Evolutionary conservation across 2,888 invertebrate species (phyloP), one percentile per base, ranked within the genome.

Genomic region (Neocrepidodera transversa): DNA sequence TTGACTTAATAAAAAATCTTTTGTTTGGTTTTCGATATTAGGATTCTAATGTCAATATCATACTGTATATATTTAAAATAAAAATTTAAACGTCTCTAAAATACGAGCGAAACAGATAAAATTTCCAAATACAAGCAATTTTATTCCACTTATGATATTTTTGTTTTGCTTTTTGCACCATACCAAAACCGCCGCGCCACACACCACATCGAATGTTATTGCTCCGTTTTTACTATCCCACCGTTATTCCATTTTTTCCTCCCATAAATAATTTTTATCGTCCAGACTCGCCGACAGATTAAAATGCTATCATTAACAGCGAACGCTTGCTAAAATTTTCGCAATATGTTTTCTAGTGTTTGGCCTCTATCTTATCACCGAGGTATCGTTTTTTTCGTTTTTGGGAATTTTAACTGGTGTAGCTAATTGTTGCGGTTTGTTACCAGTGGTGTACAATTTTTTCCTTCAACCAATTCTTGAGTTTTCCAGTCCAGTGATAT

Each of bases 251-350:
- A n/a, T 45, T 43, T 45, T 45, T 45, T 45, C 14, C 26, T 13
- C 13, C 40, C 51, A 60, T 66, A 66, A 64, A 66, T 66, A 59
- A 63, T 62, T 64, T 66, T 66, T 66, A 66, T 63, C 50, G 58
- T 42, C 55, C 62, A 58, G 59, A 62, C 42, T 61, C 56, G 66
- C 58, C 57, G 66, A 66, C 66, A 66, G 66, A 66, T 64, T 64
- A 64, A 66, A 66, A 64, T 47, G 58, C 64, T 63, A 63, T 66
- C 66, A 61, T 66, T 61, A 66, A 64, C 64, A 62, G 58, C 32
- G 55, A 53, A 35, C 40, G 20, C 35, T 13, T 28, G 42, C 43
- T 35, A 35, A 52, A 61, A 51, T 49, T 51, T 48, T 58, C 59
- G 57, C 62, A 59, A 67, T 65, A 64, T 64, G 64, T 65, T 67